phyloP scores from a whole-genome alignment of 2,797 vertebrate genomes.

The Scolopax rusticola region DNA sequence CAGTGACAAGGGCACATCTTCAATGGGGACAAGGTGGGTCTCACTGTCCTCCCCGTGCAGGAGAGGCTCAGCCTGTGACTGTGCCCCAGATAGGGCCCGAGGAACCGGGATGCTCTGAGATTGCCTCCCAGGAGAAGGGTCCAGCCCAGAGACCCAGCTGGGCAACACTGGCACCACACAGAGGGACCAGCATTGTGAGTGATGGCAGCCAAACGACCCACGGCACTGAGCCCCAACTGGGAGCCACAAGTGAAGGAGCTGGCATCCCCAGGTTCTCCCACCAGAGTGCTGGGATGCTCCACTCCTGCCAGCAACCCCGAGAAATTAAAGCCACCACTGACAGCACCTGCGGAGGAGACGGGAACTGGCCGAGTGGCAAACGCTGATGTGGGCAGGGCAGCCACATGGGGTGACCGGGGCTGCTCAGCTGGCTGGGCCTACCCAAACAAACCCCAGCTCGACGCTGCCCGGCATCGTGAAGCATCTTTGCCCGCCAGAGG shows the following conservation, averaged over 20 bases:
- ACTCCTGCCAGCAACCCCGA: not conserved
- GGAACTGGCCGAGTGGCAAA: not conserved
- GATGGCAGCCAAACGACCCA: not conserved
- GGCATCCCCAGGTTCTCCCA: fast-evolving
- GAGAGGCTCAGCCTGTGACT: not conserved
- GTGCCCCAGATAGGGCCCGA: not conserved
- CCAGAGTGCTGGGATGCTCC: not conserved
- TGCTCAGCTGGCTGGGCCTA: not conserved
- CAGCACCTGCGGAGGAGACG: fast-evolving
- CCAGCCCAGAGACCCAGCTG: fast-evolving
- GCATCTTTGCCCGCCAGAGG: fast-evolving
- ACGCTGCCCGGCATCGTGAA: fast-evolving
- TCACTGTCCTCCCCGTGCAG: not conserved
- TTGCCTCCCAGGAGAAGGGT: not conserved
- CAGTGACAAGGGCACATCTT: not conserved
- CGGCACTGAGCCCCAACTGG: fast-evolving
- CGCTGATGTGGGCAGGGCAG: fast-evolving
- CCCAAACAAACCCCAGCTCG: not conserved
- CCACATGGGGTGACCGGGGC: not conserved
- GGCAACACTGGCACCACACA: fast-evolving
- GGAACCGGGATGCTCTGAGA: not conserved
- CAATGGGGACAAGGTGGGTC: not conserved
- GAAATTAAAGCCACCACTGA: not conserved
- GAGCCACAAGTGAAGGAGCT: not conserved
- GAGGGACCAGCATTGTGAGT: fast-evolving